Base-by-base conservation (phyloP, 2,113 vertebrate species). In the Nyctibius bracteatus region DNA sequence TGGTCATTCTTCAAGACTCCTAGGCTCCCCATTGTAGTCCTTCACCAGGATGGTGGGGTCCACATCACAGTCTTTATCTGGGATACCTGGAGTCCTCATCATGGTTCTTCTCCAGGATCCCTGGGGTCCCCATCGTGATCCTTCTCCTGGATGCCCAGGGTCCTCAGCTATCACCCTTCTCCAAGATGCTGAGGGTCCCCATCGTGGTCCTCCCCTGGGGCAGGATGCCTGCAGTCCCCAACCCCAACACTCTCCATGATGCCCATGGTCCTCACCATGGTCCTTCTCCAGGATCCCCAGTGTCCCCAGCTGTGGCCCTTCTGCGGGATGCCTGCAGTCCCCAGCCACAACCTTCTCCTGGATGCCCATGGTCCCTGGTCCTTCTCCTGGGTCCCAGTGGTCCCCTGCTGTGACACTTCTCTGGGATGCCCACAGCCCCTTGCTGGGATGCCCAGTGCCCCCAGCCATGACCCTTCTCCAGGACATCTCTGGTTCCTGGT, bases 331-430 rank as follows among this genome's bases (percentile, higher is more conserved):
- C 35, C 61, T 10, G 14, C 3, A 14, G 11, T 70, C 9, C 28
- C 51, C 33, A 71, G 39, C 28, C 35, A 57, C 35, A 65, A 6
- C 15, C 9, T 15, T 55, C 22, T 85, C 33, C 74, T 47, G 39
- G 59, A 51, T 63, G n/a, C 15, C 25, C 17, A 6, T 17, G 39
- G 25, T 43, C 39, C n/a, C 39, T 2, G 3, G 23, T 17, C 16
- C 16, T 43, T 43, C 10, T 6, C 19, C 51, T 21, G 25, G 35
- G 17, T 31, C 27, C 13, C 39, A 0, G 1, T 0, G 2, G 10
- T 33, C n/a, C 37, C 18, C 21, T 55, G 15, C 39, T 68, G 14
- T 35, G 37, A 54, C 39, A 21, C 11, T 37, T n/a, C 16, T 35
- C 33, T 68, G 41, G 27, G 15, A 33, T 68, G 51, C 33, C 41